Base-by-base conservation (phyloP, 1,140 invertebrate species). In the Tribolium castaneum region DNA sequence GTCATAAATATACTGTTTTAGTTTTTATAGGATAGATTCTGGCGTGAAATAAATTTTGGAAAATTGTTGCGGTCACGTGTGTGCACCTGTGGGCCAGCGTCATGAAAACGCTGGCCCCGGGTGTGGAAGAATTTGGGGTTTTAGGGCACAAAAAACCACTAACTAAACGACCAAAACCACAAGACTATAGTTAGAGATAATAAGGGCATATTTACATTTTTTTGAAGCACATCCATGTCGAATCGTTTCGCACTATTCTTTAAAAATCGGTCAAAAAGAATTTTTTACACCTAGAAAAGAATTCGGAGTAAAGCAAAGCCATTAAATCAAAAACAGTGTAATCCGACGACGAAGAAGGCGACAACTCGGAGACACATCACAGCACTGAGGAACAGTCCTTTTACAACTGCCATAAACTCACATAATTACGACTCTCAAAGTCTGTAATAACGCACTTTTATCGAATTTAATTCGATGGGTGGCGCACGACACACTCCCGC, bases 181-280 rank as follows among this genome's bases (percentile, higher is more conserved):
- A 66, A 30, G 13, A 66, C 59, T 35, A 62, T 62, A 35, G 34
- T 35, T 66, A 76, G 22, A 77, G 34, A 12, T 72, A 78, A 62
- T 66, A 35, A 56, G 30, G 35, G 77, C 77, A 81, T 81, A 84
- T 79, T 84, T 83, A 84, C 83, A 78, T 84, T 84, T 84, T 84
- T 84, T 76, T 84, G 83, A 22, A 84, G 83, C 50, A 84, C 83
- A 80, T 84, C 83, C 83, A 84, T 84, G 80, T 52, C 78, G 81
- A 80, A 76, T 39, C 59, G 59, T 66, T 66, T 66, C 59, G 12
- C 59, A 66, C 59, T 66, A 66, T 66, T 66, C 59, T 66, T 66
- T 66, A 66, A 66, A 66, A 66, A 10, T 30, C 25, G 59, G 34
- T 30, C 1, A 13, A 52, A 34, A 66, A 66, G 9, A 35, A 39